Evolutionary conservation across 2,888 invertebrate species (phyloP).

Genomic region (Oscheius sp.): DNA sequence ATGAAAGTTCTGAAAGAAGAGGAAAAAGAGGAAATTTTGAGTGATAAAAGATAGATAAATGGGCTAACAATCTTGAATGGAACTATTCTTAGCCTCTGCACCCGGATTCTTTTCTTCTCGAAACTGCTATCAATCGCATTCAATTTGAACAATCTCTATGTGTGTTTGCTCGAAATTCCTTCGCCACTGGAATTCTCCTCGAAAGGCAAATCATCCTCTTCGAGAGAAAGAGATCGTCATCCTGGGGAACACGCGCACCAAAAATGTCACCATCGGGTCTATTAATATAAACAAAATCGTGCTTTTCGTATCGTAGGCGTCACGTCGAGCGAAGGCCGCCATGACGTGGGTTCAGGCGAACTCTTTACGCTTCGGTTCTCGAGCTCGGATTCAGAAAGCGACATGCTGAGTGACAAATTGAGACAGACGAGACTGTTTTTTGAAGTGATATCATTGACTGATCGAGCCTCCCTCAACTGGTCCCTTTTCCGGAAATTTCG

Average conservation of each 20-base stretch:
- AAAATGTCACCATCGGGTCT: neutral
- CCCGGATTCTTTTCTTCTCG: neutral
- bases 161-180: neutral
- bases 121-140: neutral
- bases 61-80: neutral
- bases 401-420: conserved; percentile 5
- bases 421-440: conserved; percentile 13
- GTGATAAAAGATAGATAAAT: neutral
- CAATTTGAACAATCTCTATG: too few species aligned
- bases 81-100: conserved; percentile 4
- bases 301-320: conserved; percentile 7
- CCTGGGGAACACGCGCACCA: neutral
- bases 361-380: neutral
- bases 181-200: too few species aligned
- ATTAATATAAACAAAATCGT: conserved; percentile 1
- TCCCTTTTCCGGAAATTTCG: neutral
- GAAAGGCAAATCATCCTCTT: too few species aligned
- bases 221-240: neutral
- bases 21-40: too few species aligned
- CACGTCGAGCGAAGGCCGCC: neutral
- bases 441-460: conserved; percentile 2
- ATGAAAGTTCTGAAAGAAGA: too few species aligned
- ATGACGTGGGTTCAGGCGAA: neutral
- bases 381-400: neutral
- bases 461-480: conserved; percentile 1